Conservation (phyloP, 2,797 vertebrate genomes). For the Poecilia picta region DNA sequence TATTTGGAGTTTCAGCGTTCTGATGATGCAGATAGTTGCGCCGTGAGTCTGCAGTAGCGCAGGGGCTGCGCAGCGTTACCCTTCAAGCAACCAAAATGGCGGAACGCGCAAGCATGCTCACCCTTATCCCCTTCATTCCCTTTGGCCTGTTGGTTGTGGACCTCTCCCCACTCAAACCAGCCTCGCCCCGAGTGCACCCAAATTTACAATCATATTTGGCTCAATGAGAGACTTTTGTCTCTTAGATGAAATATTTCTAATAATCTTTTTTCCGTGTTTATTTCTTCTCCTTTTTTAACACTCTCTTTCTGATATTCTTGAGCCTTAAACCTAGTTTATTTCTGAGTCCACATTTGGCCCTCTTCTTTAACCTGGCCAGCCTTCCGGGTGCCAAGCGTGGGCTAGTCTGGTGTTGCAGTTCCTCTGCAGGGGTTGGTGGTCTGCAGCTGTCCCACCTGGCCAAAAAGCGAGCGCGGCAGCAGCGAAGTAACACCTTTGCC, state of each 20-base stretch:
- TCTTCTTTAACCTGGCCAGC: slow-evolving; percentile 43
- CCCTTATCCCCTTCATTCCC: slow-evolving; percentile 60
- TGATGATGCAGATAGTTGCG: slow-evolving; percentile 93
- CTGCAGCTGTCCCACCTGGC: slow-evolving; percentile 85
- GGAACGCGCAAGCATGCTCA: slow-evolving; percentile 75
- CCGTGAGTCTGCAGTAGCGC: slow-evolving; percentile 99
- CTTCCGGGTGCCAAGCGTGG: slow-evolving; percentile 65
- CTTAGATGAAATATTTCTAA: neutral
- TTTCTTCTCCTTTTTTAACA: neutral
- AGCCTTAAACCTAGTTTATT: slow-evolving; percentile 6
- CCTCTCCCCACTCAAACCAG: slow-evolving; percentile 78
- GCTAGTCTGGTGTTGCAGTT: slow-evolving; percentile 87
- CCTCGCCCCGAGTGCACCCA: slow-evolving; percentile 67
- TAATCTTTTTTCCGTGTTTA: neutral
- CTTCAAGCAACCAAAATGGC: slow-evolving; percentile 69
- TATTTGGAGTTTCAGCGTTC: slow-evolving; percentile 99
- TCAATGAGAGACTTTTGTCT: neutral
- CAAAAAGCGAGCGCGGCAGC: slow-evolving; percentile 71
- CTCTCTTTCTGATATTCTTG: slow-evolving; percentile 14
- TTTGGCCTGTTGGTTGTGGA: slow-evolving; percentile 86
- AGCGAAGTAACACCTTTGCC: slow-evolving; percentile 73
- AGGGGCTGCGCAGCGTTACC: slow-evolving; percentile 98
- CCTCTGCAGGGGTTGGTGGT: slow-evolving; percentile 82
- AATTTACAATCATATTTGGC: slow-evolving; percentile 55
- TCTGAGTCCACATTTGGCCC: neutral